Evolutionary conservation across 2,888 invertebrate genomes (phyloP).

Genomic region (Cosmia pyralina): DNA sequence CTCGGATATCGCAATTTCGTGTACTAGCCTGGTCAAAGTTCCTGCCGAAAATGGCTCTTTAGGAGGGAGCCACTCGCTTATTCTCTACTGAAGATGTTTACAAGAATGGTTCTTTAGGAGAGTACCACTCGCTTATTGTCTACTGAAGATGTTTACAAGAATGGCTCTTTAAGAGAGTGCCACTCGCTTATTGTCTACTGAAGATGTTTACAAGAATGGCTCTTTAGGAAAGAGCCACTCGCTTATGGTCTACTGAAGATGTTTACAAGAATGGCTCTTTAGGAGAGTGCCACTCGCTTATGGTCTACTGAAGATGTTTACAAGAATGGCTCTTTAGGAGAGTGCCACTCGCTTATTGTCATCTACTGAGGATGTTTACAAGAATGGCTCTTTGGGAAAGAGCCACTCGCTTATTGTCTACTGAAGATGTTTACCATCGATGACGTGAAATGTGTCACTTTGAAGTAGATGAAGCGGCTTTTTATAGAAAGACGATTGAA

Average conservation of each 20-base stretch:
- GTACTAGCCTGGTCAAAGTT: slow-evolving; percentile 39
- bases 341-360: slow-evolving; percentile 16
- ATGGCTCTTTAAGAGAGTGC: no score
- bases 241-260: no score
- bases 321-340: slow-evolving; percentile 3
- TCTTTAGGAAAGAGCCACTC: no score
- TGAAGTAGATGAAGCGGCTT: no score
- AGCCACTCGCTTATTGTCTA: no score
- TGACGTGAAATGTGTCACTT: slow-evolving; percentile 21
- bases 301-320: background rate
- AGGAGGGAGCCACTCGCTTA: slow-evolving; percentile 4
- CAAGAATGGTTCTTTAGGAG: background rate
- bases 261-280: slow-evolving; percentile 1
- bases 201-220: no score
- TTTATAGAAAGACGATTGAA: background rate
- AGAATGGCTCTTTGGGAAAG: no score
- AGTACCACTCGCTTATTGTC: no score
- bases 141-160: no score
- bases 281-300: slow-evolving; percentile 2
- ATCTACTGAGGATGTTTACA: no score
- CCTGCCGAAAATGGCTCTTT: slow-evolving; percentile 24
- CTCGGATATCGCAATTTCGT: slow-evolving; percentile 51
- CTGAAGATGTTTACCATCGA: slow-evolving; percentile 42
- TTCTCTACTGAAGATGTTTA: slow-evolving; percentile 46
- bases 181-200: no score